Evolutionary conservation across 2,888 invertebrate genomes (phyloP).

Genomic region (Xestia sexstrigata): DNA sequence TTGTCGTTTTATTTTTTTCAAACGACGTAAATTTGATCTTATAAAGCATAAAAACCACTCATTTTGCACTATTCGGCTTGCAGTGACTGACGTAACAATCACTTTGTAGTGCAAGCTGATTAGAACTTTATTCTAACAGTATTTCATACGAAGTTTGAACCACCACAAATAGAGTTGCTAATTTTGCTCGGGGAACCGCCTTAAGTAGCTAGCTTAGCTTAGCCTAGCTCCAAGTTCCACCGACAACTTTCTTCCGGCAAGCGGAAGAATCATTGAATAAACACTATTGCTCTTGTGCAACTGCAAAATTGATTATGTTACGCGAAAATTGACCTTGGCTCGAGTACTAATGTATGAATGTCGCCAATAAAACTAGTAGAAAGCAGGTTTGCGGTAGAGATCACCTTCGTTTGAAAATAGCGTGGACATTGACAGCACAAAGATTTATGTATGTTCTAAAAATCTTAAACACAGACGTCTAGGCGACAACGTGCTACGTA

Average conservation of each 20-base stretch:
- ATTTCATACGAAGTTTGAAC: no score
- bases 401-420: slow-evolving; percentile 73
- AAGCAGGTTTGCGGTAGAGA: slow-evolving; percentile 50
- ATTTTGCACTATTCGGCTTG: no score
- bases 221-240: slow-evolving; percentile 19
- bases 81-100: no score
- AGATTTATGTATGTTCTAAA: slow-evolving; percentile 63
- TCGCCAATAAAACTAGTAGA: slow-evolving; percentile 59
- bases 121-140: no score
- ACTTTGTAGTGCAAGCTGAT: no score
- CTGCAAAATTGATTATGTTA: slow-evolving; percentile 54
- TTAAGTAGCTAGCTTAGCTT: no score
- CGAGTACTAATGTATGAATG: slow-evolving; percentile 54
- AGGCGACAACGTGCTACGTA: slow-evolving; percentile 8
- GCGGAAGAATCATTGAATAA: slow-evolving; percentile 40
- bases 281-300: slow-evolving; percentile 52
- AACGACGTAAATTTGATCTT: no score
- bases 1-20: no score
- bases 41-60: no score
- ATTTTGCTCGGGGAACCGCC: no score
- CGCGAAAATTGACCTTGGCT: slow-evolving; percentile 68
- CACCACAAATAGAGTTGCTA: no score
- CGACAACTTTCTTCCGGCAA: slow-evolving; percentile 55
- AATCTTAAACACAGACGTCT: slow-evolving; percentile 38
- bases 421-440: slow-evolving; percentile 64